Percentiles rank a stretch among this genome's conserved stretches.
phyloP scores from a whole-genome alignment of 1,140 invertebrate genomes.

The Oscheius sp. region DNA sequence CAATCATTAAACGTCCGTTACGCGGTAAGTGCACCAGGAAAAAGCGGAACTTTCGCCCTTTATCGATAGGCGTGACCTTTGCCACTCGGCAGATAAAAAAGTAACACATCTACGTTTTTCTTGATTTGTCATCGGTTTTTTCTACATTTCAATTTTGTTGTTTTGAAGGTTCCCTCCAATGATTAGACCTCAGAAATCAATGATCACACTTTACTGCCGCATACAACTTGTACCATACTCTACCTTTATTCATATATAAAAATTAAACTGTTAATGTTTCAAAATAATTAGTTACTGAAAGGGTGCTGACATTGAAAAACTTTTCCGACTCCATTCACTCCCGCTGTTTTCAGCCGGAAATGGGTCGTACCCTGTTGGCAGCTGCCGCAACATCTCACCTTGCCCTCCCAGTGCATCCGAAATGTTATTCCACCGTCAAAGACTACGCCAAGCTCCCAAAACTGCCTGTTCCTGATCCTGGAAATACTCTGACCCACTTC shows the following conservation, averaged over 20 bases:
- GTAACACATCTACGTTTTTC: not conserved
- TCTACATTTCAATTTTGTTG: not conserved
- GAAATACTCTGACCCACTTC: slow-evolving; percentile 25
- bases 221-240: not conserved
- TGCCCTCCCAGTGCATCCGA: not conserved
- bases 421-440: not conserved
- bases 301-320: not conserved
- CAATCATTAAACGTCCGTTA: not conserved
- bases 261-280: not conserved
- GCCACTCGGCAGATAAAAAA: not conserved
- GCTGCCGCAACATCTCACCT: not conserved
- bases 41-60: too few relatives aligned
- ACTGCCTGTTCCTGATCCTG: slow-evolving; percentile 24
- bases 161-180: not conserved
- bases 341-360: not conserved
- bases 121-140: not conserved
- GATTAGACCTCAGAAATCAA: not conserved
- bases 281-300: not conserved
- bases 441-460: slow-evolving; percentile 8
- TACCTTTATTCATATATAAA: not conserved
- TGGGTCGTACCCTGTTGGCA: not conserved
- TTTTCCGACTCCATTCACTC: too few relatives aligned
- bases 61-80: too few relatives aligned
- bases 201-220: not conserved
- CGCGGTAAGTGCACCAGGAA: too few relatives aligned